A percentile compares a stretch with the other conserved stretches of the same genome.
Evolutionary conservation across 1,140 invertebrate genomes (phyloP).

Genomic region (Halictus rubicundus): DNA sequence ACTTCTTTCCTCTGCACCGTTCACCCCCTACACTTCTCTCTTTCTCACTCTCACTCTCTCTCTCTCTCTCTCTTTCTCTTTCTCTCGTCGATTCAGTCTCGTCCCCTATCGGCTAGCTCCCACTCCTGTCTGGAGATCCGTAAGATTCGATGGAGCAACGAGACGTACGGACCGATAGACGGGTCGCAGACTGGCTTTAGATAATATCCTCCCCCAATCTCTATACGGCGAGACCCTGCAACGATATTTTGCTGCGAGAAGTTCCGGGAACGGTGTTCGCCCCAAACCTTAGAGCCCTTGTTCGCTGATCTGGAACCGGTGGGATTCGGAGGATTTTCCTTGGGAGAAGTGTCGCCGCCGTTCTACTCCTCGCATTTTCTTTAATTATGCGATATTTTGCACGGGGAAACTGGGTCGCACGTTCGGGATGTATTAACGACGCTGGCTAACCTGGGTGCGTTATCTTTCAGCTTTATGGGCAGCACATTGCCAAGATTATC

Average conservation of each 20-base stretch:
- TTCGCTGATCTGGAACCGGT: slow-evolving; percentile 18
- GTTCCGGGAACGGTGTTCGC: slow-evolving; percentile 24
- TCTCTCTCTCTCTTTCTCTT: too few species aligned
- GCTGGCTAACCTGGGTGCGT: too few species aligned
- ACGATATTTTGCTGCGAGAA: slow-evolving; percentile 60
- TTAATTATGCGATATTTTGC: neutral
- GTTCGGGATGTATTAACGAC: too few species aligned
- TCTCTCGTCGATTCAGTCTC: neutral
- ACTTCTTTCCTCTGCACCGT: slow-evolving; percentile 61
- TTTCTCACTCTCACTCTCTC: too few species aligned
- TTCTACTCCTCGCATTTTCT: neutral
- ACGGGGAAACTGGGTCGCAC: too few species aligned
- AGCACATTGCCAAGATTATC: too few species aligned
- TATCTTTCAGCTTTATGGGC: too few species aligned
- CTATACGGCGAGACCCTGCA: slow-evolving; percentile 39
- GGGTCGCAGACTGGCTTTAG: slow-evolving; percentile 65
- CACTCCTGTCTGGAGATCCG: slow-evolving; percentile 49
- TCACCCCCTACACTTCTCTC: slow-evolving; percentile 13
- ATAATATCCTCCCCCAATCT: slow-evolving; percentile 64
- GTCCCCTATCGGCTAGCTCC: neutral
- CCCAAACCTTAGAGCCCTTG: neutral
- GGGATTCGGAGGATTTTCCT: slow-evolving; percentile 3
- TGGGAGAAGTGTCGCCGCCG: neutral
- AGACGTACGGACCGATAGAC: slow-evolving; percentile 62
- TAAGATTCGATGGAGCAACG: slow-evolving; percentile 62